These are phyloP conservation scores for Tetragonisca angustula DNA, from an alignment of 2,888 invertebrate species.

Conservation along the genomic window DNA sequence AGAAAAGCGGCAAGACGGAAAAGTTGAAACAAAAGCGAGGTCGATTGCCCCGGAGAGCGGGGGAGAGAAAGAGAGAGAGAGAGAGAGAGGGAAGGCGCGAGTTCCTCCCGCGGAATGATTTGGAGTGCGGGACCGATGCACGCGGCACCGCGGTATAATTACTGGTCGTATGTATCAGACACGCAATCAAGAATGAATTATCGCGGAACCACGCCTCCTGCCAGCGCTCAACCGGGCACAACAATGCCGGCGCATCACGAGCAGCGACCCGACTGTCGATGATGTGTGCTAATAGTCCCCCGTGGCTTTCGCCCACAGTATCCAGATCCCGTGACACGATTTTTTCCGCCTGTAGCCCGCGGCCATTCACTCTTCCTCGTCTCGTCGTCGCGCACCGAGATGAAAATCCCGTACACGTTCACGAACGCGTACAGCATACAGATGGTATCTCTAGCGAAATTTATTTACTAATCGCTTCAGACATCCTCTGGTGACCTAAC, in stretches of 20 bases:
- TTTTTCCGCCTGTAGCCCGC: conserved; percentile 38
- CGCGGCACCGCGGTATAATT: conserved; percentile 75
- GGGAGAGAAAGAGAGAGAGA: not conserved
- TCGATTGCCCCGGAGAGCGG: not conserved
- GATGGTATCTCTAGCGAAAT: not conserved
- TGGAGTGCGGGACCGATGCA: conserved; percentile 62
- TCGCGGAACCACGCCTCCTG: conserved; percentile 79
- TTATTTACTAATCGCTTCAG: not conserved
- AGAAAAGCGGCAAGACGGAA: not conserved
- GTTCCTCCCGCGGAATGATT: conserved; percentile 55
- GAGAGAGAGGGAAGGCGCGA: not conserved
- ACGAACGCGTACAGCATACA: not conserved
- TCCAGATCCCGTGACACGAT: conserved; percentile 70
- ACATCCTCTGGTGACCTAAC: too few relatives aligned
- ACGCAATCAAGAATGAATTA: conserved; percentile 84
- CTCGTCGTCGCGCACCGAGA: conserved; percentile 2
- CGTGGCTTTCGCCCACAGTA: conserved; percentile 72
- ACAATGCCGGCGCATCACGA: conserved; percentile 82
- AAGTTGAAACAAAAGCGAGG: not conserved
- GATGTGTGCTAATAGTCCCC: conserved; percentile 83
- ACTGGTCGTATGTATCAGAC: conserved; percentile 83
- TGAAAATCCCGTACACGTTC: conserved; percentile 18
- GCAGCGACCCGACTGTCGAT: conserved; percentile 82
- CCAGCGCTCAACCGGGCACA: conserved; percentile 74
- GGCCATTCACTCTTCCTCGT: conserved; percentile 37